These are phyloP conservation scores for Ardeotis arabs DNA, from an alignment of 2,113 vertebrate species.

Conservation along the genomic window DNA sequence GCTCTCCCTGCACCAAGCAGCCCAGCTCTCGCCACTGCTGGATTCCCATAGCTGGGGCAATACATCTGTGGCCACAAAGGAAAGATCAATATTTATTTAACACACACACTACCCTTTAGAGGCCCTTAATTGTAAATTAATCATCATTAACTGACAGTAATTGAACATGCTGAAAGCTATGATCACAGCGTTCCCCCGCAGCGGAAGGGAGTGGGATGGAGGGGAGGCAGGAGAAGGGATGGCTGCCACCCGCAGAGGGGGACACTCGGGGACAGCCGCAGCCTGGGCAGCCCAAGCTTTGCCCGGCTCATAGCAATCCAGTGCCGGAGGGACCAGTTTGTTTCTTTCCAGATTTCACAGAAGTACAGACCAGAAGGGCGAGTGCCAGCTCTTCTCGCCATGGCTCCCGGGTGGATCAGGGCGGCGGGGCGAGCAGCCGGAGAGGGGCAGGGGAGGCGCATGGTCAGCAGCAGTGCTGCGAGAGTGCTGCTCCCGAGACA, in stretches of 20 bases:
- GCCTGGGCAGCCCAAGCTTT: background rate
- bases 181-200: background rate
- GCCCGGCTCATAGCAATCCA: background rate
- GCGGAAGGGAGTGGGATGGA: background rate
- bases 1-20: background rate
- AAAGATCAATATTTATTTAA: constrained; percentile 73
- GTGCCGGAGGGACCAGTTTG: fast-evolving
- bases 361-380: background rate
- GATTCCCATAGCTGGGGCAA: background rate
- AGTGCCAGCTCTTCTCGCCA: background rate
- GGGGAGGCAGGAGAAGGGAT: background rate
- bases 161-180: constrained; percentile 31
- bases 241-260: no score
- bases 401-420: fast-evolving
- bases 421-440: fast-evolving
- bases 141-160: constrained; percentile 68
- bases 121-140: constrained; percentile 69
- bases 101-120: constrained; percentile 61
- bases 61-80: constrained; percentile 51
- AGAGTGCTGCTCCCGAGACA: background rate
- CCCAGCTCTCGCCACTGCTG: background rate
- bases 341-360: background rate
- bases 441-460: background rate
- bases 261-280: background rate
- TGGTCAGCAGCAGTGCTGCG: background rate